phyloP scores from a whole-genome alignment of 1,140 invertebrate genomes.

The Bombus superbus region DNA sequence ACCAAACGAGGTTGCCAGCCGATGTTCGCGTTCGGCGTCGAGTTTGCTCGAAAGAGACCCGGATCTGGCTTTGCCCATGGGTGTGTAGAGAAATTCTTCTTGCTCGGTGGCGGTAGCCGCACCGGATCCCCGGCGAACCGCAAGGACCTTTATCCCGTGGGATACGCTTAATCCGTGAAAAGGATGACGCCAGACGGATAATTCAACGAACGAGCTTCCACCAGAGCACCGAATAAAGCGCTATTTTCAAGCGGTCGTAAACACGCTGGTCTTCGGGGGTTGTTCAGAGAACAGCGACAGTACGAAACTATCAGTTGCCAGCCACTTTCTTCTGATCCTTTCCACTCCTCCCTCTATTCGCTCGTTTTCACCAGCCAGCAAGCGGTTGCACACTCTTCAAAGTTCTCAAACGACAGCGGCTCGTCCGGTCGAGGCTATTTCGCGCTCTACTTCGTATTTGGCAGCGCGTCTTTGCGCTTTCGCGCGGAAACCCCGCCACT shows the following conservation, averaged over 20 bases:
- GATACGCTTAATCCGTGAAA: conserved; percentile 29
- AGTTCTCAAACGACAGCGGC: no score
- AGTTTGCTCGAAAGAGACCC: neutral
- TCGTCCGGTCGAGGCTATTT: no score
- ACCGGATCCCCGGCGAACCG: neutral
- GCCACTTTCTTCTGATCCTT: neutral
- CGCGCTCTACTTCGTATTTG: no score
- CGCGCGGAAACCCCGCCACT: no score
- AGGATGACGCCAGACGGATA: conserved; percentile 19
- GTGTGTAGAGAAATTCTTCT: neutral
- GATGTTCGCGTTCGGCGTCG: conserved; percentile 1
- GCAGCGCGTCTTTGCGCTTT: no score
- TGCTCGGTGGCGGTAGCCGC: neutral
- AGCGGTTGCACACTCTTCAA: no score
- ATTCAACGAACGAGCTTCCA: conserved; percentile 2
- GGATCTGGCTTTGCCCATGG: neutral
- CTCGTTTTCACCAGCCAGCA: neutral
- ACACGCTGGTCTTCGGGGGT: neutral
- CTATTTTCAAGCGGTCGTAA: conserved; percentile 10
- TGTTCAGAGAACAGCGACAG: neutral
- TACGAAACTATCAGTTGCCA: neutral
- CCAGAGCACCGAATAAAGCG: neutral
- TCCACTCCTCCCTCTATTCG: no score
- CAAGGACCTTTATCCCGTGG: neutral
- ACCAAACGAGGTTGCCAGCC: neutral